Conservation (phyloP, 2,113 vertebrate genomes). For the Merops nubicus region DNA sequence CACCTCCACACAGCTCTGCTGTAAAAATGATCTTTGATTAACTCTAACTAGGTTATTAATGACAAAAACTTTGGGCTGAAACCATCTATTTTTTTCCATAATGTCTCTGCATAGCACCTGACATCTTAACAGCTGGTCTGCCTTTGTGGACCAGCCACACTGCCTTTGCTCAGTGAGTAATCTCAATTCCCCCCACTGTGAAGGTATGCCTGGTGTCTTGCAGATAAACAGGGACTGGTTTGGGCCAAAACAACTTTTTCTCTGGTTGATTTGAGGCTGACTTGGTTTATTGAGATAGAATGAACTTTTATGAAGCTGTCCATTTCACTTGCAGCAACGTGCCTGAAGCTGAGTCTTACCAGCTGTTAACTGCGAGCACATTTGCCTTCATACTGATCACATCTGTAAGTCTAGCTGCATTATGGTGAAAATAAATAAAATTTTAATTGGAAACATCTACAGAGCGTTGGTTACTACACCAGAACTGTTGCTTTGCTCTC, state of each 20-base stretch:
- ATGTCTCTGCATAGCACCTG: not conserved
- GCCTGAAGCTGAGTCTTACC: not conserved
- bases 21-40: not conserved
- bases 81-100: not conserved
- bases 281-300: conserved; percentile 9
- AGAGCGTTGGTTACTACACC: not conserved
- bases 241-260: not conserved
- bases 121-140: not conserved
- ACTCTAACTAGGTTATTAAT: not conserved
- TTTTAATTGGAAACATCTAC: not conserved
- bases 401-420: not conserved
- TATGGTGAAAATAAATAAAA: not conserved
- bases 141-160: not conserved
- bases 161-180: not conserved
- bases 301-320: not conserved
- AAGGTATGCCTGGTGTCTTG: not conserved
- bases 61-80: not conserved
- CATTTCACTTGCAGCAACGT: not conserved
- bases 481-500: not conserved
- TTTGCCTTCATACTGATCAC: not conserved
- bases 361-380: not conserved
- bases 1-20: not conserved
- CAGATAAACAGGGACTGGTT: not conserved
- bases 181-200: not conserved
- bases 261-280: not conserved